phyloP scores from a whole-genome alignment of 2,797 vertebrate species.

The Poeciliopsis gracilis region DNA sequence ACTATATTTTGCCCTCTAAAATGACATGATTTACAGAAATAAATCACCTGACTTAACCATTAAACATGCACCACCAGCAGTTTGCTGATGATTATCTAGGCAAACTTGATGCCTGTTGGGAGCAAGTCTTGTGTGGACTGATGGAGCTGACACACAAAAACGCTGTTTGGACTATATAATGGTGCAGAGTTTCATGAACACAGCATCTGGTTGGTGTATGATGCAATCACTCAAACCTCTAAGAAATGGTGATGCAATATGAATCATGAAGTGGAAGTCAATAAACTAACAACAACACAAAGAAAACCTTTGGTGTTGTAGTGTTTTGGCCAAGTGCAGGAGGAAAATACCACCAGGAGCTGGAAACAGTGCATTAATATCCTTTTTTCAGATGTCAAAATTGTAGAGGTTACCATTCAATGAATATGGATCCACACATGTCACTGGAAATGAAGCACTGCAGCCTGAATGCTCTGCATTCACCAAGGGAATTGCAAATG shows the following conservation, averaged over 20 bases:
- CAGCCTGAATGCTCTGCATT: neutral
- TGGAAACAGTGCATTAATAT: neutral
- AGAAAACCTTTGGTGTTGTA: neutral
- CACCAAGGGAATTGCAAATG: neutral
- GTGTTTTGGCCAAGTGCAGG: neutral
- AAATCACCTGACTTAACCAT: neutral
- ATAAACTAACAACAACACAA: neutral
- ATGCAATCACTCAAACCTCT: neutral
- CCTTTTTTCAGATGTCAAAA: neutral
- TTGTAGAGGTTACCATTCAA: neutral
- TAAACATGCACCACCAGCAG: neutral
- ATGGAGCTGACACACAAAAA: neutral
- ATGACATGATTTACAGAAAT: neutral
- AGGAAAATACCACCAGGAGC: neutral
- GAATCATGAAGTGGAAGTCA: neutral
- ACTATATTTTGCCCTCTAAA: neutral
- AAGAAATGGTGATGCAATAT: neutral
- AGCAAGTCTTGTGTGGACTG: neutral
- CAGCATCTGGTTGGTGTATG: neutral
- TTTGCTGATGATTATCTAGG: neutral
- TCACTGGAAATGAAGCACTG: neutral
- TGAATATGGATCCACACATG: neutral
- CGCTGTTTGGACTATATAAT: neutral
- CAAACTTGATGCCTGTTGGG: neutral
- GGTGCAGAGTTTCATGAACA: neutral